Evolutionary conservation across 92 coral and sea anemone species (phyloP).

Genomic region (Heteractis magnifica): DNA sequence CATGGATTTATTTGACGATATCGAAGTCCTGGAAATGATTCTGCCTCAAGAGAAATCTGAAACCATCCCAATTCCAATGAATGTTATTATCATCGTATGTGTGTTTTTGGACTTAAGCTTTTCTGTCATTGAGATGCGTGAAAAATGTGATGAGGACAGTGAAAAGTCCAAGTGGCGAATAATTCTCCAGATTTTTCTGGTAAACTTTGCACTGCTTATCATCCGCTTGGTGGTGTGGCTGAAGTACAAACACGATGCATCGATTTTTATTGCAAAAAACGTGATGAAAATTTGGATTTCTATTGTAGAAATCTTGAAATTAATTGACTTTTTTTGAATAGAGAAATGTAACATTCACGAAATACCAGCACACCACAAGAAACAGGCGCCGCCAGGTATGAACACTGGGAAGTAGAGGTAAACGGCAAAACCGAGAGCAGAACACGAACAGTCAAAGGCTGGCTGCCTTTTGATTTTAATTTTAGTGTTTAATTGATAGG

Average conservation of each 20-base stretch:
- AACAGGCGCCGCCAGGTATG: no score
- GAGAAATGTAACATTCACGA: no score
- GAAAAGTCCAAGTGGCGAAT: background rate
- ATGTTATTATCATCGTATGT: background rate
- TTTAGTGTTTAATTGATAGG: no score
- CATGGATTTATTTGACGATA: constrained; percentile 17
- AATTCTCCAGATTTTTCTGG: background rate
- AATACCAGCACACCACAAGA: no score
- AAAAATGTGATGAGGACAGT: background rate
- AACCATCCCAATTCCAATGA: background rate
- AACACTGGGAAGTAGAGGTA: no score
- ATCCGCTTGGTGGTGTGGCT: constrained; percentile 7
- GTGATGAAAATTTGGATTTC: background rate
- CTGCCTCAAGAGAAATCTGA: background rate
- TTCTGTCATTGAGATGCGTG: constrained; percentile 11
- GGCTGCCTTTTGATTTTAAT: no score
- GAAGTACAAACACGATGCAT: constrained; percentile 7
- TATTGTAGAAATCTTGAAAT: background rate
- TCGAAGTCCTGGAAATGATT: constrained; percentile 5
- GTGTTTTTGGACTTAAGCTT: background rate
- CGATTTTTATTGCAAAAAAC: constrained; percentile 15
- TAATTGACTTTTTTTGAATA: no score
- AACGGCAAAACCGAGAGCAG: no score
- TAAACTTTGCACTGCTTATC: background rate
- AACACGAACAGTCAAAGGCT: no score